These are phyloP conservation scores for Aleiodes sp. DNA, from an alignment of 1,140 invertebrate species.

Conservation along the genomic window DNA sequence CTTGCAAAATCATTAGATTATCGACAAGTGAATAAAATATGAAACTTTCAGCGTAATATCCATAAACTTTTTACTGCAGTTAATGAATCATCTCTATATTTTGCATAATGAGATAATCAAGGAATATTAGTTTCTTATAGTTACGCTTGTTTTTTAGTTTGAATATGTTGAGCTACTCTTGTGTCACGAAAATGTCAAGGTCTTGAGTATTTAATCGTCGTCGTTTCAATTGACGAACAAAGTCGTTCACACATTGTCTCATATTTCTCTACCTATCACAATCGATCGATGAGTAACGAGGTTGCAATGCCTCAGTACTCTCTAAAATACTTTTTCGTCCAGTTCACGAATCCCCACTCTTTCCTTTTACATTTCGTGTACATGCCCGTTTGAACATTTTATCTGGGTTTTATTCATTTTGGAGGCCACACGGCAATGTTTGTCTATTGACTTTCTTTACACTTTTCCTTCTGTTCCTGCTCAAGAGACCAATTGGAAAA, in stretches of 20 bases:
- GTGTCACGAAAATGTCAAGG: constrained; percentile 24
- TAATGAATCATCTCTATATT: background rate
- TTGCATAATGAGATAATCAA: background rate
- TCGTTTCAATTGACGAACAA: background rate
- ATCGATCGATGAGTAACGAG: constrained; percentile 20
- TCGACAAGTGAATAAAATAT: background rate
- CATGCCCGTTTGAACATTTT: background rate
- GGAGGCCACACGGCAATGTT: background rate
- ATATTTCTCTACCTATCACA: background rate
- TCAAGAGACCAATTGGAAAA: constrained; percentile 18
- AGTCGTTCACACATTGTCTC: background rate
- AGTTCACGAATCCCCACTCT: background rate
- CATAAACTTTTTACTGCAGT: background rate
- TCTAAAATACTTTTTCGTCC: background rate
- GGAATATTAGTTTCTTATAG: too few species aligned
- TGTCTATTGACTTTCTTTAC: background rate
- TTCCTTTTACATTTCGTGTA: background rate
- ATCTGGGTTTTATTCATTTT: too few species aligned
- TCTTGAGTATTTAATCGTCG: background rate
- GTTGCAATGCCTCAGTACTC: background rate
- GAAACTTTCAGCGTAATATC: background rate
- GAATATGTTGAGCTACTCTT: too few species aligned
- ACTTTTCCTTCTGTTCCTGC: background rate
- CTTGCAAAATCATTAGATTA: constrained; percentile 11
- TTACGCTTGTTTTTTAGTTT: too few species aligned